Percentiles rank a stretch among this genome's conserved stretches.
Conservation (phyloP, 2,888 invertebrate genomes). For the Eucera pruinosa region DNA sequence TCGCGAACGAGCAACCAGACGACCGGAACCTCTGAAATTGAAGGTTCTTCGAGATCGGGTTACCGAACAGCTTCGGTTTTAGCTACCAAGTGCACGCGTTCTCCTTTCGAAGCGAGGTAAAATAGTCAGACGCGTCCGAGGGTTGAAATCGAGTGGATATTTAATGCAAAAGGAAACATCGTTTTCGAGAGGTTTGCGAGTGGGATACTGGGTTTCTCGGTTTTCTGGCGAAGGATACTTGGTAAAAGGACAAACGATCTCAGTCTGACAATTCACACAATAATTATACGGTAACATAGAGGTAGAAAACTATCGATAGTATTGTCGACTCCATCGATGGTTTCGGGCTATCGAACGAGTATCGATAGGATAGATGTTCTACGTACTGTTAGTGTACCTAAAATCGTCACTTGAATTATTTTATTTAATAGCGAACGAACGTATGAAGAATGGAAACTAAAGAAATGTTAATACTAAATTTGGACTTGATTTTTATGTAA, state of each 20-base stretch:
- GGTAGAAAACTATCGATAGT: too few relatives aligned
- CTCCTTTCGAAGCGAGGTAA: neutral
- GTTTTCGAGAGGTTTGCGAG: neutral
- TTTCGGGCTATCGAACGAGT: too few relatives aligned
- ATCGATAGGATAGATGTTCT: too few relatives aligned
- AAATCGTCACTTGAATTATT: too few relatives aligned
- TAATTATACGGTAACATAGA: too few relatives aligned
- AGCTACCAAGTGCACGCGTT: neutral
- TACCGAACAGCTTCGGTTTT: slow-evolving; percentile 39
- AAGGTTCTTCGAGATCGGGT: slow-evolving; percentile 16
- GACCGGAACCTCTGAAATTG: slow-evolving; percentile 18
- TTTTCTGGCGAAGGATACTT: neutral
- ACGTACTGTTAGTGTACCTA: too few relatives aligned
- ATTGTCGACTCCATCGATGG: too few relatives aligned
- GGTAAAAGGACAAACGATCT: neutral
- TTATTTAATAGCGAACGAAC: too few relatives aligned
- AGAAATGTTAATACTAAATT: too few relatives aligned
- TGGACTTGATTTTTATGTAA: too few relatives aligned
- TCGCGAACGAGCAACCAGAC: slow-evolving; percentile 31
- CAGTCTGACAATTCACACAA: too few relatives aligned
- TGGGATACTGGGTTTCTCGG: neutral
- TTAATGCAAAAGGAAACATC: slow-evolving; percentile 22
- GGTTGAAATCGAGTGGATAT: slow-evolving; percentile 23
- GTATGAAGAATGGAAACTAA: too few relatives aligned
- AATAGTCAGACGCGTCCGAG: neutral